Base-by-base conservation (phyloP, 2,888 invertebrate species). In the Masnerella sp. region DNA sequence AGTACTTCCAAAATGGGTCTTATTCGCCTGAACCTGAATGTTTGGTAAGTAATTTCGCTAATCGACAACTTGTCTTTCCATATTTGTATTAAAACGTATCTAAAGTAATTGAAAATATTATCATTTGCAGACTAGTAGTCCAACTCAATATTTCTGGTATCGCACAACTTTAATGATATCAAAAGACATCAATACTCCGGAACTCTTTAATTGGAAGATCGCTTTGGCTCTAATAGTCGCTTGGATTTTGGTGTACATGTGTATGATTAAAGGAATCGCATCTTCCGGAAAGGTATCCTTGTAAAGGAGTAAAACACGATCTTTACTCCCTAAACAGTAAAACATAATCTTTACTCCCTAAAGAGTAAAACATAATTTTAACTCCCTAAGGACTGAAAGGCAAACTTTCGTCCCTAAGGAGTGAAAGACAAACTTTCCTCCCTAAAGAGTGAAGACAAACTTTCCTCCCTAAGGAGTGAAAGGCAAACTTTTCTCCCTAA, bases 221-320 rank as follows among this genome's bases (percentile, higher is more conserved):
- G 95, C 94, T 0, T 85, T 96, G 32, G 95, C 96, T 9, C 89
- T 98, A 38, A 90, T 96, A 7, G 90, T 95, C 2, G 96, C 98
- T 17, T 98, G 98, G 98, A 92, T 95, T 62, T 90, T 98, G 12
- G 96, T 98, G 75, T 98, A 97, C 88, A 91, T 97, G 88, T 98
- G 98, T 88, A 97, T 98, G 94, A 97, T 97, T 80, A 98, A 97
- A 88, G 98, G 98, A 54, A 97, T 98, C 75, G 97, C 98, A 0
- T 97, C 97, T 3, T 97, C 97, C 0, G 97, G 97, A 59, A 97
- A 98, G 90, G 97, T 97, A 58, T 11, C 18, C 22, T 18, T 22
- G n/a, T 18, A 9, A 5, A 11, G 9, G 2, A 5, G 5, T 7
- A 5, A 20, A 9, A 7, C n/a, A n/a, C n/a, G n/a, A n/a, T n/a